Evolutionary conservation across 2,113 vertebrate genomes (phyloP), one percentile per base, ranked within the genome.

Genomic region (Festucalex cinctus): DNA sequence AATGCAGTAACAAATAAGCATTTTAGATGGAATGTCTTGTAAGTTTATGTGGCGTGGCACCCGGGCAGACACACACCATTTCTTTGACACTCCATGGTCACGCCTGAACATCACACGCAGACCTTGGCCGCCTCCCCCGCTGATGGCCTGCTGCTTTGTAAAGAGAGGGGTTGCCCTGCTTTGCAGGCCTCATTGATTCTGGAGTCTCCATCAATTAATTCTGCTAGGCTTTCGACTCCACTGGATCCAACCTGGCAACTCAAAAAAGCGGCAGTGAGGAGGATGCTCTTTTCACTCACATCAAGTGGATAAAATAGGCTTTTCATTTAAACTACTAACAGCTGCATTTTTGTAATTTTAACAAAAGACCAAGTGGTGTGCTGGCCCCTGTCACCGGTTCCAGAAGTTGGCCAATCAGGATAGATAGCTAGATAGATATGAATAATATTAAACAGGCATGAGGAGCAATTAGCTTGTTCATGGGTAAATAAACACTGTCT

Each of bases 201-300:
- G 68, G 75, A 87, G 81, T 90, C 82, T 85, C 78, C 80, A 87
- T 91, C 88, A 88, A 89, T 91, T 89, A 88, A 85, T 83, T 75
- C 70, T 76, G 77, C 87, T 87, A 74, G 81, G 77, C 84, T 80
- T 88, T 86, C 74, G 76, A 78, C 80, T 80, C 72, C 73, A 74
- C 70, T 80, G 83, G 76, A 80, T 69, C 71, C 74, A 58, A 79
- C 76, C 78, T 77, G 71, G 68, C 68, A 81, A 63, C 63, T 56
- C 46, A 32, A 28, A 43, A 49, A 62, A 63, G 28, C 66, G 67
- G n/a, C 58, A 75, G 73, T 70, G 68, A 68, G 66, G 74, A 65
- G 61, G 46, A 36, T 60, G 48, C 64, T 20, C 63, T 68, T 69
- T 71, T n/a, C 20, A 58, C 57, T 26, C 49, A 66, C 26, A 32